Evolutionary conservation across 2,113 vertebrate genomes (phyloP).

Genomic region (Ailurus styani): DNA sequence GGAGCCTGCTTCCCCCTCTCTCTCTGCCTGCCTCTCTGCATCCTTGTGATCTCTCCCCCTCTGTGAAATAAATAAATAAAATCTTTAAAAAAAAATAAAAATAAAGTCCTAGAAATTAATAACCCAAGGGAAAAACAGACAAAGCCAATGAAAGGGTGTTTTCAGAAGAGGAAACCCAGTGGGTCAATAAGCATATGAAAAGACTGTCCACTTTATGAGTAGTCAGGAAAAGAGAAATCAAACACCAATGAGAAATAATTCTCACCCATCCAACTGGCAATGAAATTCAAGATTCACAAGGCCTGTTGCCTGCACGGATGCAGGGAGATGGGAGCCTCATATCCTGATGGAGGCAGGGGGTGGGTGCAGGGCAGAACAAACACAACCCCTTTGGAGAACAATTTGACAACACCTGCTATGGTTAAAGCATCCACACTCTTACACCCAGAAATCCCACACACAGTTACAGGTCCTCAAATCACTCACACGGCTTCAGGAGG

Average conservation of each 20-base stretch:
- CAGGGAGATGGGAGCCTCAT: neutral
- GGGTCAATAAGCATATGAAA: neutral
- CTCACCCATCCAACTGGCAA: neutral
- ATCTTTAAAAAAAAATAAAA: neutral
- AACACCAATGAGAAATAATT: neutral
- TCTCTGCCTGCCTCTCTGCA: too few species aligned
- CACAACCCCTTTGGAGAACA: neutral
- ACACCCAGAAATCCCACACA: too few species aligned
- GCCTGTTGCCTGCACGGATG: neutral
- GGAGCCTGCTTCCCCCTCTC: too few species aligned
- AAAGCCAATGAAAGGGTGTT: slow-evolving; percentile 15
- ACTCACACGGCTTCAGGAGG: neutral
- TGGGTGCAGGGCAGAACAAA: neutral
- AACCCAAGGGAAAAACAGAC: neutral
- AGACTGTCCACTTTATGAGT: neutral
- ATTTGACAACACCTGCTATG: neutral
- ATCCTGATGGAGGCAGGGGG: neutral
- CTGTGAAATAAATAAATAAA: too few species aligned
- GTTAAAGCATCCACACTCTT: neutral
- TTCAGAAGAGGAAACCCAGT: neutral
- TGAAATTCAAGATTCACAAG: neutral
- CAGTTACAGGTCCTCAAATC: neutral
- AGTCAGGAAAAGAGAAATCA: neutral
- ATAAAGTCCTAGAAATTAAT: neutral
- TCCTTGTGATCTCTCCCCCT: too few species aligned